These are phyloP conservation scores for Acrossocheilus wenchowensis DNA, from an alignment of 2,797 vertebrate species.

Conservation along the genomic window DNA sequence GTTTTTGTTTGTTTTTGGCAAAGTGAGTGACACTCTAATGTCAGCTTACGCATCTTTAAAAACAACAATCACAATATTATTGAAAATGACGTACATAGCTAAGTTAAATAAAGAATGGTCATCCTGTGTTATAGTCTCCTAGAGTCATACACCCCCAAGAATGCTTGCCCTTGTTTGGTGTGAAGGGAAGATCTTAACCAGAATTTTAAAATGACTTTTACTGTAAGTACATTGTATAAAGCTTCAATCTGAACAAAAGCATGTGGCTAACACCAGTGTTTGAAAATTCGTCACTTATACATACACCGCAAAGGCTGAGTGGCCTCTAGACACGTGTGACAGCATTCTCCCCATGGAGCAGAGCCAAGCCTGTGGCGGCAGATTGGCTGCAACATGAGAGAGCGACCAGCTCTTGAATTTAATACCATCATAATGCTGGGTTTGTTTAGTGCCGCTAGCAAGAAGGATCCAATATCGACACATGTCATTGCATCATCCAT, in stretches of 20 bases:
- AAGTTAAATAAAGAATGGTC: neutral
- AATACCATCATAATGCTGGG: slow-evolving; percentile 43
- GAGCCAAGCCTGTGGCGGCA: slow-evolving; percentile 37
- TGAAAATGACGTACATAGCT: neutral
- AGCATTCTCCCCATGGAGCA: slow-evolving; percentile 20
- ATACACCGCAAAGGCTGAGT: slow-evolving; percentile 8
- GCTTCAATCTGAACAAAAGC: slow-evolving; percentile 38
- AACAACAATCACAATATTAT: neutral
- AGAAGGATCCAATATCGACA: slow-evolving; percentile 39
- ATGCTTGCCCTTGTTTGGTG: neutral
- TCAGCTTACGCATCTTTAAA: neutral
- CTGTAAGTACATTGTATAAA: neutral
- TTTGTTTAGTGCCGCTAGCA: slow-evolving; percentile 43
- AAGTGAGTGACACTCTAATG: neutral
- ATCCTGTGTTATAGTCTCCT: neutral
- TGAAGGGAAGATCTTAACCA: neutral
- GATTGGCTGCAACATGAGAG: slow-evolving; percentile 44
- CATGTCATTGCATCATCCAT: slow-evolving; percentile 48
- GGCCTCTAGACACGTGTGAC: slow-evolving; percentile 27
- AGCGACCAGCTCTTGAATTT: slow-evolving; percentile 38
- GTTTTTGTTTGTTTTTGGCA: neutral
- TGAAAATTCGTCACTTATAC: slow-evolving; percentile 26
- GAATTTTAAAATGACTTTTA: neutral
- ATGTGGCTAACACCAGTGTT: slow-evolving; percentile 23
- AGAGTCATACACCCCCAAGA: neutral